Conservation (phyloP, 2,113 vertebrate species). For the Corythornis madagascariensis region DNA sequence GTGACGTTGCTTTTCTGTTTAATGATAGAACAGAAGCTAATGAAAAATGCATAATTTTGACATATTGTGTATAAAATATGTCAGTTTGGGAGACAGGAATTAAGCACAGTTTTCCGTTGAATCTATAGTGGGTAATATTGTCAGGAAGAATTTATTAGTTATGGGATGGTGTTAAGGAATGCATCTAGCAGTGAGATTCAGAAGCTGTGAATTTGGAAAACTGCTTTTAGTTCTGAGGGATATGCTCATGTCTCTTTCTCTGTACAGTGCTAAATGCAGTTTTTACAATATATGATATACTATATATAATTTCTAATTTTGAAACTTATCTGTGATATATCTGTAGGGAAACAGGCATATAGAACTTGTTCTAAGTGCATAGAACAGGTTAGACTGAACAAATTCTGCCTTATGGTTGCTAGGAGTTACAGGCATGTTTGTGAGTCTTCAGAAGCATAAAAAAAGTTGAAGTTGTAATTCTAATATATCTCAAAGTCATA, state of each 20-base stretch:
- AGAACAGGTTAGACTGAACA: conserved; percentile 9
- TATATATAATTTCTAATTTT: background rate
- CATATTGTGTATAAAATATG: conserved; percentile 41
- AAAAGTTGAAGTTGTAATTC: background rate
- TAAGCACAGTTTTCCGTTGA: conserved; percentile 17
- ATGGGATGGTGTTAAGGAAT: background rate
- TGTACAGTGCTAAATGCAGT: background rate
- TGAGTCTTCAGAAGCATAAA: background rate
- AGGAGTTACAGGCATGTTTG: background rate
- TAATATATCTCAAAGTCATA: background rate
- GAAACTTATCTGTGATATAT: background rate
- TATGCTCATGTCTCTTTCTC: background rate
- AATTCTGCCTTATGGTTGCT: background rate
- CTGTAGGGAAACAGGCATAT: background rate
- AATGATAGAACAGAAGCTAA: conserved; percentile 64
- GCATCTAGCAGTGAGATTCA: background rate
- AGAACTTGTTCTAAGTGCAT: background rate
- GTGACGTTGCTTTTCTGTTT: conserved; percentile 49
- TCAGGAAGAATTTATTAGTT: background rate
- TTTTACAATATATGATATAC: background rate
- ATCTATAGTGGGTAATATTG: conserved; percentile 11
- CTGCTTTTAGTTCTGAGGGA: background rate
- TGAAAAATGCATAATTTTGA: conserved; percentile 60
- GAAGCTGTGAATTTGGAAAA: conserved; percentile 38
- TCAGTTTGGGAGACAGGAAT: conserved; percentile 1